Evolutionary conservation across 2,888 invertebrate genomes (phyloP).

Genomic region (Dioctria rufipes): DNA sequence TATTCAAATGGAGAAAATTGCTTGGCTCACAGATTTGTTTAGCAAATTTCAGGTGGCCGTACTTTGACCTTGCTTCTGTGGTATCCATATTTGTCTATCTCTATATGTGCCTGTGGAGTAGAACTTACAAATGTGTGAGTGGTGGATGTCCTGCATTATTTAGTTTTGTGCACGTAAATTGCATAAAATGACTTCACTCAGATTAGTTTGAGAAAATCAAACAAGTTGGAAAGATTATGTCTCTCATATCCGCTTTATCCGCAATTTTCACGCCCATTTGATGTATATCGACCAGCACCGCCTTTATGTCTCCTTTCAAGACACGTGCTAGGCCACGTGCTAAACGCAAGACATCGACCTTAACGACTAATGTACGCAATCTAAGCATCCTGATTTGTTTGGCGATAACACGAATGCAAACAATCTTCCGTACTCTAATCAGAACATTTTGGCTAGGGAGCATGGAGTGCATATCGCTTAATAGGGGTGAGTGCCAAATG

Average conservation of each 20-base stretch:
- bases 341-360: slow-evolving; percentile 63
- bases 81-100: not conserved
- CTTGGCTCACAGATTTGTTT: not conserved
- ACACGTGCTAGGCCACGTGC: slow-evolving; percentile 64
- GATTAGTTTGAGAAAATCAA: slow-evolving; percentile 44
- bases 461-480: not conserved
- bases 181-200: slow-evolving; percentile 3
- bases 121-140: not conserved
- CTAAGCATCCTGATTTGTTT: slow-evolving; percentile 46
- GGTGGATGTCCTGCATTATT: not conserved
- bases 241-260: slow-evolving; percentile 62
- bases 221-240: slow-evolving; percentile 45
- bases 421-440: slow-evolving; percentile 39
- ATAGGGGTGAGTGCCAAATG: not conserved
- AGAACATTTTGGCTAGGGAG: not conserved
- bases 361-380: slow-evolving; percentile 49
- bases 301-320: slow-evolving; percentile 65
- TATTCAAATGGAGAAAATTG: slow-evolving; percentile 9
- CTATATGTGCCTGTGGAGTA: no score
- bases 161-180: slow-evolving; percentile 7
- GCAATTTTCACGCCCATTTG: slow-evolving; percentile 70
- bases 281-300: slow-evolving; percentile 63
- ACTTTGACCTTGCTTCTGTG: not conserved
- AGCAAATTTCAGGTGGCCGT: not conserved
- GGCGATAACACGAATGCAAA: slow-evolving; percentile 46